These are phyloP conservation scores for Labrus mixtus DNA, from an alignment of 2,113 vertebrate species.

Conservation along the genomic window DNA sequence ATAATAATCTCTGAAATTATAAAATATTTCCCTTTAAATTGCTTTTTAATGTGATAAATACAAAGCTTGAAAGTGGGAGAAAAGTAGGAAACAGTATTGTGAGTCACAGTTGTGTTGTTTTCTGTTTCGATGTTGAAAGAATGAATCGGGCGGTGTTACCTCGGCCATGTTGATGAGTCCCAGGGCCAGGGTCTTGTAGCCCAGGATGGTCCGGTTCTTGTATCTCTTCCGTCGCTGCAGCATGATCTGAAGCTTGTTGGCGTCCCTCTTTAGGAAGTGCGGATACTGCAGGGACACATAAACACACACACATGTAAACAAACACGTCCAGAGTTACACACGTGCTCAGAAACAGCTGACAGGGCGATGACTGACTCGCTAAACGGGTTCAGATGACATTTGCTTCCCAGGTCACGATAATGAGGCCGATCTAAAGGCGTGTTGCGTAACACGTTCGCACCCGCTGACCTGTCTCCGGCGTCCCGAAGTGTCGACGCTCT, in stretches of 20 bases:
- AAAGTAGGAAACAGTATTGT: too few relatives aligned
- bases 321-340: not conserved
- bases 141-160: conserved; percentile 69
- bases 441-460: conserved; percentile 19
- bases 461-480: conserved; percentile 4
- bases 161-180: conserved; percentile 96
- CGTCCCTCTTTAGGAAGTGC: conserved; percentile 93
- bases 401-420: conserved; percentile 9
- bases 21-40: too few relatives aligned
- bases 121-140: too few relatives aligned
- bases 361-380: not conserved
- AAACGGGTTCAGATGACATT: not conserved
- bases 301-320: not conserved
- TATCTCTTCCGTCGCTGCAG: conserved; percentile 91
- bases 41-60: too few relatives aligned
- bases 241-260: conserved; percentile 95
- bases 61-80: too few relatives aligned
- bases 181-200: conserved; percentile 92
- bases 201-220: conserved; percentile 95
- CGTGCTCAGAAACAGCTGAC: too few relatives aligned
- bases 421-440: conserved; percentile 1
- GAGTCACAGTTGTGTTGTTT: too few relatives aligned
- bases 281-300: conserved; percentile 84
- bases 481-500: conserved; percentile 31
- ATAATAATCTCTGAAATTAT: too few relatives aligned